Conservation (phyloP, 2,888 invertebrate species). For the Sinodicranocentrus sp. region DNA sequence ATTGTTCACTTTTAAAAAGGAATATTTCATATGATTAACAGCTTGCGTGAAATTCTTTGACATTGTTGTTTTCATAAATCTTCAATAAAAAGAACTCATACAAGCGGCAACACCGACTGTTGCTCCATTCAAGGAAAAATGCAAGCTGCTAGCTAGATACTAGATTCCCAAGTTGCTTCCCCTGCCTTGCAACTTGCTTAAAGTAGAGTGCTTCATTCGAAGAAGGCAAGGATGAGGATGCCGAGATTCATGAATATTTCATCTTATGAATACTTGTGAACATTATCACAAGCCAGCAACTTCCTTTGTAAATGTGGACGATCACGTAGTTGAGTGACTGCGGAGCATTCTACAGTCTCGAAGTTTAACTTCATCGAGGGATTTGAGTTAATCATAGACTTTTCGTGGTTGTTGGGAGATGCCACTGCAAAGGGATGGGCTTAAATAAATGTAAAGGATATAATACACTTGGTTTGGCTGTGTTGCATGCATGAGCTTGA, state of each 20-base stretch:
- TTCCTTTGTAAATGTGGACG: conserved; percentile 34
- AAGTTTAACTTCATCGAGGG: conserved; percentile 5
- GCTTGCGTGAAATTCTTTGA: conserved; percentile 69
- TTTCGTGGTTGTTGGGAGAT: conserved; percentile 35
- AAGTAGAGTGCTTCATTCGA: no score
- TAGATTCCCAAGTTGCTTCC: no score
- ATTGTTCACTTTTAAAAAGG: conserved; percentile 59
- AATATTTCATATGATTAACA: conserved; percentile 66
- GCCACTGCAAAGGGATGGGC: conserved; percentile 57
- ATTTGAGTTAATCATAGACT: neutral
- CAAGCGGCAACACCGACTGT: conserved; percentile 16
- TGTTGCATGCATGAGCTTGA: neutral
- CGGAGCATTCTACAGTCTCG: conserved; percentile 27
- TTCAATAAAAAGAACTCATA: conserved; percentile 52
- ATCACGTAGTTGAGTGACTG: neutral
- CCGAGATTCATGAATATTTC: neutral
- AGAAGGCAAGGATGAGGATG: no score
- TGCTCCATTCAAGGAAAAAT: conserved; percentile 13
- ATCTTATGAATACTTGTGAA: neutral
- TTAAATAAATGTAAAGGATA: neutral
- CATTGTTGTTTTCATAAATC: conserved; percentile 68
- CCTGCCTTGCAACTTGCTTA: no score
- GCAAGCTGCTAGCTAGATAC: no score
- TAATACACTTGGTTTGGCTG: conserved; percentile 18
- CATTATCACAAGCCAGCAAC: neutral